These are phyloP conservation scores for Caenorhabditis inopinata DNA, from an alignment of 1,140 invertebrate species.

Conservation along the genomic window DNA sequence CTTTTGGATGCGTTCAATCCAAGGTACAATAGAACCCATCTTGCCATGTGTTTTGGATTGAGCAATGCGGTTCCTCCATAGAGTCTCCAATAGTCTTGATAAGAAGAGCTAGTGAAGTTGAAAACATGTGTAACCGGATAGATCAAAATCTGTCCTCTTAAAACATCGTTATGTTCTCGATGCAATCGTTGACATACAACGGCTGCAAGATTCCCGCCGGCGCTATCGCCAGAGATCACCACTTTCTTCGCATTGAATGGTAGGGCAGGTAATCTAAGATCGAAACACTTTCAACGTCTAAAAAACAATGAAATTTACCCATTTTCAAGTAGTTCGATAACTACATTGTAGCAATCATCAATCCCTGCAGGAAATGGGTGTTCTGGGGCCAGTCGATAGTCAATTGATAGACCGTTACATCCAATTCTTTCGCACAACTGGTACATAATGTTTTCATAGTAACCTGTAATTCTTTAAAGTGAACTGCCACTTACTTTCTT, in stretches of 20 bases:
- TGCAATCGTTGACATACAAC: constrained; percentile 42
- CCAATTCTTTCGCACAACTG: constrained; percentile 49
- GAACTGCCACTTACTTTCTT: no score
- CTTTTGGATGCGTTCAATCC: constrained; percentile 2
- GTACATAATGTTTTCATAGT: constrained; percentile 57
- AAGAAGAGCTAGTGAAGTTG: constrained; percentile 42
- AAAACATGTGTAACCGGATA: constrained; percentile 49
- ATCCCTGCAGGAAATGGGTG: constrained; percentile 59
- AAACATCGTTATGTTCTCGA: neutral
- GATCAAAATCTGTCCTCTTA: constrained; percentile 44
- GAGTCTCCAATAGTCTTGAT: constrained; percentile 43
- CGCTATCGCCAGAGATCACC: constrained; percentile 43
- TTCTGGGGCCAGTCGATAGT: constrained; percentile 62
- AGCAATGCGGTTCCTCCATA: constrained; percentile 44
- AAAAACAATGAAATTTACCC: neutral
- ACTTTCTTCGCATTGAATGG: constrained; percentile 35
- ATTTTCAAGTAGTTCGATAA: constrained; percentile 53
- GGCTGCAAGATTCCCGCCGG: constrained; percentile 49
- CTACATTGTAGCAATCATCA: constrained; percentile 57
- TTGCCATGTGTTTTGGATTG: constrained; percentile 48
- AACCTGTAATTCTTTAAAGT: constrained; percentile 10
- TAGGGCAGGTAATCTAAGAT: constrained; percentile 5
- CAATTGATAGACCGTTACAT: constrained; percentile 57
- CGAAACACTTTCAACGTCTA: neutral
- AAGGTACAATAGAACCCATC: constrained; percentile 48